Evolutionary conservation across 2,113 vertebrate species (phyloP).

Genomic region (Hyla sarda): DNA sequence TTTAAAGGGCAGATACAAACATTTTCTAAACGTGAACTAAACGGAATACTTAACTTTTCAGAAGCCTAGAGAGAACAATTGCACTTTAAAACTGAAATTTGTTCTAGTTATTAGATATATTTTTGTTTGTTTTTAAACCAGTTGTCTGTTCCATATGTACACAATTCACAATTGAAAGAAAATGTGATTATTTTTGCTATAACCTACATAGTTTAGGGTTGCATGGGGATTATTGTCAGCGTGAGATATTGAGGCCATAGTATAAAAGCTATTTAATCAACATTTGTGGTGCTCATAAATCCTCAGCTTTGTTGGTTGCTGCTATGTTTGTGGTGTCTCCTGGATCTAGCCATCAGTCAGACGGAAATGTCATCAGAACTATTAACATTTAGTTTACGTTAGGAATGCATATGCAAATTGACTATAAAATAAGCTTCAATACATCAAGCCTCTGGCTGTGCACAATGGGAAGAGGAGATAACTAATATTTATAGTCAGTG

Average conservation of each 20-base stretch:
- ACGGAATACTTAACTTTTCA: too few relatives aligned
- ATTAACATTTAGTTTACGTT: conserved; percentile 58
- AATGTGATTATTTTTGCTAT: conserved; percentile 12
- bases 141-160: not conserved
- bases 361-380: conserved; percentile 56
- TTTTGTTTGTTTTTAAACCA: not conserved
- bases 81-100: too few relatives aligned
- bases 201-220: conserved; percentile 21
- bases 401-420: conserved; percentile 59
- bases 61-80: too few relatives aligned
- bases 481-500: conserved; percentile 29
- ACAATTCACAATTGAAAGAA: conserved; percentile 2
- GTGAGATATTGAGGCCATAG: conserved; percentile 35
- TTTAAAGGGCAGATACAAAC: too few relatives aligned
- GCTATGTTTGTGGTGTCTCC: conserved; percentile 33
- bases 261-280: conserved; percentile 42
- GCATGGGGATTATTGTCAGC: conserved; percentile 57
- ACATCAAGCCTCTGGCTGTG: conserved; percentile 50
- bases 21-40: too few relatives aligned
- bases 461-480: conserved; percentile 49
- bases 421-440: conserved; percentile 46
- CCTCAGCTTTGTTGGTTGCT: conserved; percentile 39
- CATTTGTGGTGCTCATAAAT: conserved; percentile 54
- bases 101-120: not conserved
- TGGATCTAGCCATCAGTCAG: conserved; percentile 48